Conservation (phyloP, 2,113 vertebrate species). For the Siniperca knerii region DNA sequence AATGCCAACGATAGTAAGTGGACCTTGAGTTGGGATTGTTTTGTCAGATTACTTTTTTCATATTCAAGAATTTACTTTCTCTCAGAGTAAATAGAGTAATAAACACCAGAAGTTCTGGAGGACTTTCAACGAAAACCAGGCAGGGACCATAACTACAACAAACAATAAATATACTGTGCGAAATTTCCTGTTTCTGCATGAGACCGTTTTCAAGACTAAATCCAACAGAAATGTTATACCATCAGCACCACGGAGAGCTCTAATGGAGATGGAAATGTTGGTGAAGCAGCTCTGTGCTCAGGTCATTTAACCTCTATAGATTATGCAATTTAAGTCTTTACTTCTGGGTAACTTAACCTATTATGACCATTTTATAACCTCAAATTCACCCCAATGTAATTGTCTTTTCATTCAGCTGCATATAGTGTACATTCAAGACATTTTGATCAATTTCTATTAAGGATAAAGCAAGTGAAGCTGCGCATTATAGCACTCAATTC, state of each 20-base stretch:
- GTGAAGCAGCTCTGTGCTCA: neutral
- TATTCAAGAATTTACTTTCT: neutral
- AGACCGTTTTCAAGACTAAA: neutral
- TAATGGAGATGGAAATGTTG: neutral
- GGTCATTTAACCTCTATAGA: neutral
- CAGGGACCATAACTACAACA: too few species aligned
- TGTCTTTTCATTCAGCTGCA: neutral
- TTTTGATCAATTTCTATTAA: too few species aligned
- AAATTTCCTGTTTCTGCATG: neutral
- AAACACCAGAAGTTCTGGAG: neutral
- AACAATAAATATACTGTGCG: neutral
- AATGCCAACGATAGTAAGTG: too few species aligned
- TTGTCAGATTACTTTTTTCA: neutral
- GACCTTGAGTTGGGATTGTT: too few species aligned
- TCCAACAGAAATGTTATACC: neutral
- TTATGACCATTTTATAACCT: neutral
- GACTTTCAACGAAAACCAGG: neutral
- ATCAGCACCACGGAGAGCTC: conserved; percentile 73
- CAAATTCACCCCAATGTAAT: neutral
- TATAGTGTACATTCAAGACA: neutral
- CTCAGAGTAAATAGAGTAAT: too few species aligned
- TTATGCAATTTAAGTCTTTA: neutral
- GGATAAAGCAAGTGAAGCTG: neutral
- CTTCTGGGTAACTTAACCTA: neutral
- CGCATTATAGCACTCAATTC: neutral